phyloP scores from a whole-genome alignment of 2,888 invertebrate genomes.

The Acholoe squamosa region DNA sequence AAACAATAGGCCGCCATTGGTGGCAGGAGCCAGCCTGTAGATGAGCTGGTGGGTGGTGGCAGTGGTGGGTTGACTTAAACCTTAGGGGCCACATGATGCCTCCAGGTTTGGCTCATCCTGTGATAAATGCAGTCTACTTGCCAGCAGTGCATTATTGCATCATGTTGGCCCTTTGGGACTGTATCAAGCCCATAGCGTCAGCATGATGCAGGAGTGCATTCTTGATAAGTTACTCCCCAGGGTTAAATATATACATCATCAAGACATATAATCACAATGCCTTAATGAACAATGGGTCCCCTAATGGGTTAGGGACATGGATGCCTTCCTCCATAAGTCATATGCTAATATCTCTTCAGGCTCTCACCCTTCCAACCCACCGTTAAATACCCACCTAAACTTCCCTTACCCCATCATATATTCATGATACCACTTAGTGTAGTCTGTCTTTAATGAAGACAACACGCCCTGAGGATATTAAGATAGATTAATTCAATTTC shows the following conservation, averaged over 20 bases:
- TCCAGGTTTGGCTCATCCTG: too few relatives aligned
- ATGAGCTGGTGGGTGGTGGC: not conserved
- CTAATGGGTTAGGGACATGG: not conserved
- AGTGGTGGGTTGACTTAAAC: not conserved
- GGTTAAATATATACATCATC: too few relatives aligned
- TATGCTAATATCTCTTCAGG: conserved; percentile 4
- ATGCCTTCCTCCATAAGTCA: not conserved
- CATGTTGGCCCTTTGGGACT: too few relatives aligned
- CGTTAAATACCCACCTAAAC: not conserved
- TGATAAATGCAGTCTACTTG: too few relatives aligned
- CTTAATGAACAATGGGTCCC: too few relatives aligned
- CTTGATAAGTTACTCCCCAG: too few relatives aligned
- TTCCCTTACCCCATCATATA: not conserved
- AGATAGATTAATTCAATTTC: conserved; percentile 53
- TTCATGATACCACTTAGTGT: conserved; percentile 5
- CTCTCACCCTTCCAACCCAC: not conserved
- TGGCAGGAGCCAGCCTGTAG: not conserved
- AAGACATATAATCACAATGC: too few relatives aligned
- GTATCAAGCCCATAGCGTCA: too few relatives aligned
- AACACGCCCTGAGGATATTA: not conserved
- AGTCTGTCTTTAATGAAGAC: conserved; percentile 8
- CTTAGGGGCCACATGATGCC: too few relatives aligned
- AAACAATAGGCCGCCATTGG: conserved; percentile 39
- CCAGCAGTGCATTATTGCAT: too few relatives aligned
- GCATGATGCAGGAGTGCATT: too few relatives aligned